These are phyloP conservation scores for Isurus oxyrinchus DNA, from an alignment of 2,113 vertebrate genomes.

Conservation along the genomic window DNA sequence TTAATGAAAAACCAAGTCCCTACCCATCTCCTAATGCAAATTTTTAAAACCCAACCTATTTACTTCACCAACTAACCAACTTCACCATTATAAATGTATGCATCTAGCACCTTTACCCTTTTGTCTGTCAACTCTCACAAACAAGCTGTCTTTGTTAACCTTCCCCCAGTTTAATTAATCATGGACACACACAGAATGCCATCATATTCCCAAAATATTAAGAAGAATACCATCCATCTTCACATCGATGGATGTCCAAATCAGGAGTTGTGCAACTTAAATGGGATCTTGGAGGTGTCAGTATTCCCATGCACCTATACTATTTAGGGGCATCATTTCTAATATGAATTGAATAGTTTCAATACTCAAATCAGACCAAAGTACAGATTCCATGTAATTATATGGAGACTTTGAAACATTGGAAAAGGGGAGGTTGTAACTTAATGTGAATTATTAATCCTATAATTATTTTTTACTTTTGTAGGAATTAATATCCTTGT, in stretches of 20 bases:
- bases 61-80: too few species aligned
- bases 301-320: background rate
- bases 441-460: background rate
- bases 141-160: too few species aligned
- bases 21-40: too few species aligned
- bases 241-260: background rate
- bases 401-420: background rate
- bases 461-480: slow-evolving; percentile 39
- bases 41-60: too few species aligned
- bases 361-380: background rate
- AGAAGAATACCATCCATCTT: too few species aligned
- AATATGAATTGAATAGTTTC: background rate
- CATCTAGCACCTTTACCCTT: too few species aligned
- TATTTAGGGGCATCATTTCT: background rate
- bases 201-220: too few species aligned
- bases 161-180: too few species aligned
- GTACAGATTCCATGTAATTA: background rate
- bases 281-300: background rate
- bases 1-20: too few species aligned
- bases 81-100: too few species aligned
- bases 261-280: background rate
- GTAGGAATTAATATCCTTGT: slow-evolving; percentile 91
- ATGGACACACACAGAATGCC: too few species aligned
- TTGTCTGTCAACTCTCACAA: too few species aligned
- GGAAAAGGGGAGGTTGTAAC: background rate